Evolutionary conservation across 1,140 invertebrate species (phyloP), one percentile per base, ranked within the genome.

Genomic region (Plectrocnemia conspersa): DNA sequence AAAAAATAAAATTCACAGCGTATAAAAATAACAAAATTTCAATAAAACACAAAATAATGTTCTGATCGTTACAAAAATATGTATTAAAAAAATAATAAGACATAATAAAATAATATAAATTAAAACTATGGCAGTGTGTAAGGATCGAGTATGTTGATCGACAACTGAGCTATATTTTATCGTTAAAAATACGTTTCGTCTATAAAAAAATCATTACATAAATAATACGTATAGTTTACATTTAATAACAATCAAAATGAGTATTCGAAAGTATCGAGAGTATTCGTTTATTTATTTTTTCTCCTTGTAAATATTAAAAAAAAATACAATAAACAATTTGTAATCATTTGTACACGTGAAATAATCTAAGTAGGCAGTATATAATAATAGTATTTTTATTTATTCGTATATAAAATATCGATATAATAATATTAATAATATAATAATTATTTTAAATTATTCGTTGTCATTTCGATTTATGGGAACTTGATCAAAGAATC

Each of bases 11-110:
- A 10, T 27, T 50, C 47, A 50, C 47, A 50, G 47, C 47, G 40
- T 50, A 50, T 24, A 50, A 50, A 42, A 50, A 50, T 21, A 50
- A n/a, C n/a, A n/a, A n/a, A n/a, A n/a, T n/a, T n/a, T n/a, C n/a
- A n/a, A n/a, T n/a, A n/a, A n/a, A n/a, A n/a, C n/a, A n/a, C n/a
- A n/a, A n/a, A n/a, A n/a, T n/a, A n/a, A n/a, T n/a, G n/a, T n/a
- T n/a, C n/a, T n/a, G n/a, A n/a, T n/a, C n/a, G n/a, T n/a, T n/a
- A n/a, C n/a, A n/a, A n/a, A n/a, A n/a, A n/a, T n/a, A n/a, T n/a
- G n/a, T n/a, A n/a, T n/a, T n/a, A n/a, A n/a, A n/a, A n/a, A n/a
- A n/a, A n/a, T n/a, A n/a, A n/a, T n/a, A n/a, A n/a, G n/a, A n/a
- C n/a, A 23, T 44, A 44, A 7, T 38, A 42, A 42, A 42, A 42